A percentile compares a stretch with the other conserved stretches of the same genome.
These are phyloP conservation scores for Lithobates sylvaticus DNA, from an alignment of 2,797 vertebrate species.

Conservation along the genomic window DNA sequence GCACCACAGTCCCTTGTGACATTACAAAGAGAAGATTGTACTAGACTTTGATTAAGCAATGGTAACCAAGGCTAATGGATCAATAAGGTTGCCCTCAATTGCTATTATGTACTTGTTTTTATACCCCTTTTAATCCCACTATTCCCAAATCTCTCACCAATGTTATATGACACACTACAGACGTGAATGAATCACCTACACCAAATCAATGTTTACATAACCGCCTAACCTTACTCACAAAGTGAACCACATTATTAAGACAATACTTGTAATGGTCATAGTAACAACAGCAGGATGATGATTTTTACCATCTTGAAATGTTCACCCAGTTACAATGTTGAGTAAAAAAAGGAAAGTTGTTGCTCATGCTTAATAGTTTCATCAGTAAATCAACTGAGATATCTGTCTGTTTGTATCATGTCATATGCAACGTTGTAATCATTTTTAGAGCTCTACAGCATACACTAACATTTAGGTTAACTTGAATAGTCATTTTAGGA, in stretches of 20 bases:
- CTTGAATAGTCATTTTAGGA: no score
- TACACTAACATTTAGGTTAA: no score
- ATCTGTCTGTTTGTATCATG: slow-evolving; percentile 18
- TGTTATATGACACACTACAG: slow-evolving; percentile 35
- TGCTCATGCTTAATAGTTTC: slow-evolving; percentile 8
- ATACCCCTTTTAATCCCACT: slow-evolving; percentile 30
- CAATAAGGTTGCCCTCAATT: slow-evolving; percentile 36
- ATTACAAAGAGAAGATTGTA: slow-evolving; percentile 22
- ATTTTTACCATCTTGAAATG: neutral
- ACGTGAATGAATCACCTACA: slow-evolving; percentile 23
- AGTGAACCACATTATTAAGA: slow-evolving; percentile 4
- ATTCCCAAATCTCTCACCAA: slow-evolving; percentile 23
- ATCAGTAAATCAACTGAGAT: slow-evolving; percentile 10
- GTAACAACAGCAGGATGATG: neutral
- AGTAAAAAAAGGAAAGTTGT: neutral
- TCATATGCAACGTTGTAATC: neutral
- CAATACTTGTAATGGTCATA: neutral
- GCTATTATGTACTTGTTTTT: slow-evolving; percentile 43
- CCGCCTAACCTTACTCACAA: slow-evolving; percentile 11
- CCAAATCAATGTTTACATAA: slow-evolving; percentile 16
- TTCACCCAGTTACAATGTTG: no score
- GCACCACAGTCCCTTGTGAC: slow-evolving; percentile 32
- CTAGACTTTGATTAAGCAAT: slow-evolving; percentile 36
- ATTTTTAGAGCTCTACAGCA: no score
- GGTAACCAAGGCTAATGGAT: slow-evolving; percentile 30